Evolutionary conservation across 1,140 invertebrate genomes (phyloP).

Genomic region (Pinna nobilis): DNA sequence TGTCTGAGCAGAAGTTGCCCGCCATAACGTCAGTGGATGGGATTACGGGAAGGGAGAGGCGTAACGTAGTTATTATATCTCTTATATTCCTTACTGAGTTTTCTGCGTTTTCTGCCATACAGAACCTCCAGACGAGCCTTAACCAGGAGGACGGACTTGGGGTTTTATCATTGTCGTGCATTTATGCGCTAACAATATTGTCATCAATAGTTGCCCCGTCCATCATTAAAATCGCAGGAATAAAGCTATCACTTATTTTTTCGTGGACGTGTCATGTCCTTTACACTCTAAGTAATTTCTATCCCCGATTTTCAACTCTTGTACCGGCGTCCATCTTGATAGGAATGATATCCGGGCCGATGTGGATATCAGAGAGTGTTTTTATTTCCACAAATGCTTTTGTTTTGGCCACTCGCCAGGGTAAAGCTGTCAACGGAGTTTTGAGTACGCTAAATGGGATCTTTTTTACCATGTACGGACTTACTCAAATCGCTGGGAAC

Average conservation of each 20-base stretch:
- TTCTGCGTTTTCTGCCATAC: constrained; percentile 61
- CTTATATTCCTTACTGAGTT: constrained; percentile 54
- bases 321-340: constrained; percentile 55
- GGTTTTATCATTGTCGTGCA: constrained; percentile 41
- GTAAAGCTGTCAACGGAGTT: constrained; percentile 30
- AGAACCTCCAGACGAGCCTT: constrained; percentile 69
- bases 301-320: constrained; percentile 58
- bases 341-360: constrained; percentile 52
- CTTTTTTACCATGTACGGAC: constrained; percentile 56
- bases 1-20: too few species aligned
- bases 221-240: constrained; percentile 52
- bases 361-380: constrained; percentile 60
- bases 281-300: constrained; percentile 74
- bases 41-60: constrained; percentile 26
- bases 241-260: constrained; percentile 51
- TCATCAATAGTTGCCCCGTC: constrained; percentile 54
- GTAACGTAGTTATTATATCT: constrained; percentile 44
- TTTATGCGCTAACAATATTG: constrained; percentile 51
- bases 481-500: constrained; percentile 56
- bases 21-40: too few species aligned
- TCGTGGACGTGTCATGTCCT: constrained; percentile 49
- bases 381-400: constrained; percentile 40
- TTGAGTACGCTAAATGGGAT: constrained; percentile 59
- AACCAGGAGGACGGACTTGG: constrained; percentile 57
- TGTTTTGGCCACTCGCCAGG: constrained; percentile 15